Conservation (phyloP, 2,797 vertebrate genomes). For the Hypotaenidia okinawae region DNA sequence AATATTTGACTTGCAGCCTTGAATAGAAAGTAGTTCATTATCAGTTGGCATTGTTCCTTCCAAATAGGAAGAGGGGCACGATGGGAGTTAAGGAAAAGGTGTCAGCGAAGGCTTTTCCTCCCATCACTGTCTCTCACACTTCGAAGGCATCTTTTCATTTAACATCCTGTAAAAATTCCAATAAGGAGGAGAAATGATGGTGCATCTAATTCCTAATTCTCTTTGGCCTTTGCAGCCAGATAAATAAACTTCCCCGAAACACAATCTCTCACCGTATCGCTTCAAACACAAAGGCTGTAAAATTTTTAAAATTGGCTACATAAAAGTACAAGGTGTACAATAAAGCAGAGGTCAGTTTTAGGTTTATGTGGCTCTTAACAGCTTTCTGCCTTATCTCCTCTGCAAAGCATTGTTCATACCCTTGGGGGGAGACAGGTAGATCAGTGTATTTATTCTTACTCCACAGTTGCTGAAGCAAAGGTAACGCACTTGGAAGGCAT, state of each 20-base stretch:
- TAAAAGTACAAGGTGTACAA: slow-evolving; percentile 40
- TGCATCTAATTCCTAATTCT: slow-evolving; percentile 15
- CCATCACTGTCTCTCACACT: slow-evolving; percentile 22
- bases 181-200: not conserved
- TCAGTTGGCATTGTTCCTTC: slow-evolving; percentile 71
- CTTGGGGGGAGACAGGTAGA: not conserved
- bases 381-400: slow-evolving; percentile 9
- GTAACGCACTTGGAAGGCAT: not conserved
- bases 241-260: not conserved
- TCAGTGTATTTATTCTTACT: not conserved
- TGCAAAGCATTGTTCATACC: not conserved
- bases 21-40: slow-evolving; percentile 83
- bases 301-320: slow-evolving; percentile 5
- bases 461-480: not conserved
- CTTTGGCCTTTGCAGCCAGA: slow-evolving; percentile 11
- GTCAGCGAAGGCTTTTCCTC: slow-evolving; percentile 51
- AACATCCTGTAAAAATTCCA: slow-evolving; percentile 28
- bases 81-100: slow-evolving; percentile 47
- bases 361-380: slow-evolving; percentile 36
- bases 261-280: not conserved
- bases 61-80: slow-evolving; percentile 65
- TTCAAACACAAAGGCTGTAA: not conserved
- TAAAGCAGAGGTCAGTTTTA: slow-evolving; percentile 17
- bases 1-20: slow-evolving; percentile 79
- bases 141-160: not conserved